Conservation (phyloP, 2,797 vertebrate genomes). For the Eutrigla gurnardus region DNA sequence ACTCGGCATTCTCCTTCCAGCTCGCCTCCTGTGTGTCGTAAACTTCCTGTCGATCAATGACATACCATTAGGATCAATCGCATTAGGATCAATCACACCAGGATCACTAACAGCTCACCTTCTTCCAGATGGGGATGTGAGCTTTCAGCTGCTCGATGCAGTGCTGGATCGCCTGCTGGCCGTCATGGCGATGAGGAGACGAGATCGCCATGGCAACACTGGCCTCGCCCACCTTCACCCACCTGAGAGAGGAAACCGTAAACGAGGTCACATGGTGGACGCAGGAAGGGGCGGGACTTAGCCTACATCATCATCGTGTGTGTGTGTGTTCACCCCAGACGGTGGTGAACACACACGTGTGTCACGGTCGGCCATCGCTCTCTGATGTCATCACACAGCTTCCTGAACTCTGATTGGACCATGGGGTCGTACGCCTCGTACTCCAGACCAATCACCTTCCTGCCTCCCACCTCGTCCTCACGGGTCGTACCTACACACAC, state of each 20-base stretch:
- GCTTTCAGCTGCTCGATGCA: conserved; percentile 90
- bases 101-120: conserved; percentile 76
- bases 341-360: conserved; percentile 90
- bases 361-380: conserved; percentile 86
- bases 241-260: conserved; percentile 42
- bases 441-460: conserved; percentile 89
- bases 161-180: conserved; percentile 88
- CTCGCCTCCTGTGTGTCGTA: conserved; percentile 5
- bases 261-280: too few relatives aligned
- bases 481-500: conserved; percentile 88
- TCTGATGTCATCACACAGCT: conserved; percentile 88
- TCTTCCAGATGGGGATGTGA: conserved; percentile 93
- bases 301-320: too few relatives aligned
- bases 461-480: conserved; percentile 89
- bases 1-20: conserved; percentile 12
- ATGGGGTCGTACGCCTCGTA: conserved; percentile 93
- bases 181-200: conserved; percentile 89
- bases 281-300: too few relatives aligned
- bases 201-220: conserved; percentile 92
- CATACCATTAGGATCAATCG: background rate
- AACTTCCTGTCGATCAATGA: conserved; percentile 1
- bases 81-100: background rate
- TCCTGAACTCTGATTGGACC: conserved; percentile 90
- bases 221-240: conserved; percentile 91
- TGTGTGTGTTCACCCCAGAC: conserved; percentile 87